Conservation (phyloP, 92 coral and sea anemone species). For the Heliopora coerulea region DNA sequence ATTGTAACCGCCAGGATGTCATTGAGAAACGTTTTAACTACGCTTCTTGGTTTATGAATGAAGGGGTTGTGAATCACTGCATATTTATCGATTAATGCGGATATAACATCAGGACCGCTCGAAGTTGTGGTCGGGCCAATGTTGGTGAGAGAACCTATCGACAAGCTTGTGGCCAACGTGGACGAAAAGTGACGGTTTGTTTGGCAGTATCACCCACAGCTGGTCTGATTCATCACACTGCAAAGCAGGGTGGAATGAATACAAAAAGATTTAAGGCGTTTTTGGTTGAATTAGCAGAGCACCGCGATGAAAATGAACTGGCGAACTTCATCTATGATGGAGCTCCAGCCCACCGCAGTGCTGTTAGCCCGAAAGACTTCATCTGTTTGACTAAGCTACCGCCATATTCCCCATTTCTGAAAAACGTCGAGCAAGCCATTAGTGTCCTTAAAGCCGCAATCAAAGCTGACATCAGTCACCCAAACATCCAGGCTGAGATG, state of each 20-base stretch:
- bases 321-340: neutral
- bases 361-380: conserved; percentile 11
- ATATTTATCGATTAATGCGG: no score
- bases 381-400: conserved; percentile 41
- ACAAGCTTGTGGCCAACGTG: no score
- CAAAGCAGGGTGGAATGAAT: conserved; percentile 3
- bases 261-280: neutral
- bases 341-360: no score
- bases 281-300: neutral
- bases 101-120: no score
- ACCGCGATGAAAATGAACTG: neutral
- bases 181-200: neutral
- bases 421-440: conserved; percentile 51
- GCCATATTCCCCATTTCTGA: conserved; percentile 54
- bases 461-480: conserved; percentile 54
- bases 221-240: conserved; percentile 26
- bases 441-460: conserved; percentile 49
- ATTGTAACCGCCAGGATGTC: no score
- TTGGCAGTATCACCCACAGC: conserved; percentile 52
- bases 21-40: no score
- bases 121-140: no score
- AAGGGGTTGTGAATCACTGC: no score
- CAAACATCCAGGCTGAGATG: conserved; percentile 31
- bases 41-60: no score
- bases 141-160: no score